Evolutionary conservation across 2,113 vertebrate species (phyloP).

Genomic region (Polyodon spathula): DNA sequence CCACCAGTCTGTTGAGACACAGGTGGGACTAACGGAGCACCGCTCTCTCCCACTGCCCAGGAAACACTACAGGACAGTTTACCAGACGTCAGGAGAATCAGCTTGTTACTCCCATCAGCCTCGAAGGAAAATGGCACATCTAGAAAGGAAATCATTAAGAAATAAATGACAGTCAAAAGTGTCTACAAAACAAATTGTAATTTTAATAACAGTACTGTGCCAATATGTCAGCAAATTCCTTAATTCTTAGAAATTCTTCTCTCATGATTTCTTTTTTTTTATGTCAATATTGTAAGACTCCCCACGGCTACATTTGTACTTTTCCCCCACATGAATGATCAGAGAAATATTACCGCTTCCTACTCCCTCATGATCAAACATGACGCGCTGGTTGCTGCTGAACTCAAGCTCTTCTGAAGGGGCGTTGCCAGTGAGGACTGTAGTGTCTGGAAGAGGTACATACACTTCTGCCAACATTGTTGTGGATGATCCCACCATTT

Average conservation of each 20-base stretch:
- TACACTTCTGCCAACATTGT: constrained; percentile 73
- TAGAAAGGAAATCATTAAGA: constrained; percentile 27
- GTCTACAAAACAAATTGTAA: neutral
- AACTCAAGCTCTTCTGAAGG: constrained; percentile 79
- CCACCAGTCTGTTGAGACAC: constrained; percentile 55
- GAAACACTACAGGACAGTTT: constrained; percentile 80
- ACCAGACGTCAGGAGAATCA: constrained; percentile 84
- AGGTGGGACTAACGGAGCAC: constrained; percentile 71
- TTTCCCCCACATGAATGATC: neutral
- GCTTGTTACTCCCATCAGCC: constrained; percentile 75
- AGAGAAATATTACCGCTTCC: constrained; percentile 70
- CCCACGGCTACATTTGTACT: neutral
- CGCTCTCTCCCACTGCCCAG: constrained; percentile 78
- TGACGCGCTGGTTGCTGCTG: constrained; percentile 79
- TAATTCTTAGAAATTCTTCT: too few relatives aligned
- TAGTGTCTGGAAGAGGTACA: constrained; percentile 76
- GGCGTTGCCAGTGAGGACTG: constrained; percentile 64
- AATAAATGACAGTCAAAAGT: neutral
- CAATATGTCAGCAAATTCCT: too few relatives aligned
- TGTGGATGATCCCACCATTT: constrained; percentile 58
- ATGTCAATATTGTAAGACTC: neutral
- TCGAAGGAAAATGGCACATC: constrained; percentile 86
- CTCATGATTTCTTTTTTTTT: too few relatives aligned
- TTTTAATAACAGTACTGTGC: neutral
- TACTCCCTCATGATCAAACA: constrained; percentile 84